Conservation (phyloP, 2,797 vertebrate species). For the Harpagifer antarcticus region DNA sequence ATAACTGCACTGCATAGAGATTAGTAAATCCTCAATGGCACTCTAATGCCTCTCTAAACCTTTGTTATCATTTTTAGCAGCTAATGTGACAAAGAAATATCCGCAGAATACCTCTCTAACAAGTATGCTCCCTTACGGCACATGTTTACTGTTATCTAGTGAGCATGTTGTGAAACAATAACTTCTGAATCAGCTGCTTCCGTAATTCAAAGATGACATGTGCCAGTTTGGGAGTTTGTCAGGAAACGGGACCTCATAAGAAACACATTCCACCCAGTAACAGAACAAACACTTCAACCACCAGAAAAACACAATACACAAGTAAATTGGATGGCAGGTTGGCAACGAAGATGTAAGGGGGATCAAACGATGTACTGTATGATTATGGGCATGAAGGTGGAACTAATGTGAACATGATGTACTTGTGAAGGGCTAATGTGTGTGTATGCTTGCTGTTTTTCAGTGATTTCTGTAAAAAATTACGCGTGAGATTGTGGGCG, state of each 20-base stretch:
- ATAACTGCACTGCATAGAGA: background rate
- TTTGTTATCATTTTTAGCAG: background rate
- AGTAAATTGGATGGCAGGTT: constrained; percentile 36
- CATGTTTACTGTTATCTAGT: background rate
- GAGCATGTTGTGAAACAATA: background rate
- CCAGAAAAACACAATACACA: constrained; percentile 32
- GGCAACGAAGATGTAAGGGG: constrained; percentile 17
- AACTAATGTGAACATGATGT: constrained; percentile 15
- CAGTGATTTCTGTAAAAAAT: constrained; percentile 41
- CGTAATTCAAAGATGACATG: constrained; percentile 19
- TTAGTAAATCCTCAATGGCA: background rate
- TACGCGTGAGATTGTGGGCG: constrained; percentile 38
- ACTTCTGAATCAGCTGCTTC: constrained; percentile 19
- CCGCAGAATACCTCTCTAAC: constrained; percentile 4
- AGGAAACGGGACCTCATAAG: background rate
- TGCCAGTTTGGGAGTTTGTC: constrained; percentile 10
- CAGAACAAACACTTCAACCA: constrained; percentile 38
- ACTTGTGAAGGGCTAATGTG: constrained; percentile 46
- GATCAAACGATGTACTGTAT: constrained; percentile 39
- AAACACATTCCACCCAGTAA: constrained; percentile 8
- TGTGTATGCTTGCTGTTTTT: constrained; percentile 38
- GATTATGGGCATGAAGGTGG: constrained; percentile 49
- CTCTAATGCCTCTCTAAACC: background rate
- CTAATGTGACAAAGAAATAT: background rate
- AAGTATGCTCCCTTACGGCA: constrained; percentile 6